Conservation (phyloP, 2,113 vertebrate species). For the Urocolius indicus region DNA sequence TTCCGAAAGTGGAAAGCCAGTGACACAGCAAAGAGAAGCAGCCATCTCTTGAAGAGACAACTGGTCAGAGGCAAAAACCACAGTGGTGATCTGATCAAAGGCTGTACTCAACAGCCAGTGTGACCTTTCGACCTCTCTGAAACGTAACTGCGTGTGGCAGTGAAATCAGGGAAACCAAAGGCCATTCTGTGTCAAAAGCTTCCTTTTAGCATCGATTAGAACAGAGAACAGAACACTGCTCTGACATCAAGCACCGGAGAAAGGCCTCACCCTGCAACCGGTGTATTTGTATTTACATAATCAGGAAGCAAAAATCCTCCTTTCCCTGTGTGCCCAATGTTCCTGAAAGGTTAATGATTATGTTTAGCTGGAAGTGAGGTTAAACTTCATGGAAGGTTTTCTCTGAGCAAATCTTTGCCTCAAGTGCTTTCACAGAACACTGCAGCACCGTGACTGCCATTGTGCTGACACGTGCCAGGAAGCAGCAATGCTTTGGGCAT, state of each 20-base stretch:
- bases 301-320: background rate
- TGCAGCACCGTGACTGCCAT: background rate
- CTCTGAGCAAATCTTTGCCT: background rate
- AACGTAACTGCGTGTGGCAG: background rate
- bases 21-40: background rate
- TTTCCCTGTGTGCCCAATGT: background rate
- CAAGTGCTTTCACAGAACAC: background rate
- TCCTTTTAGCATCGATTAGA: background rate
- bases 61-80: background rate
- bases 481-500: background rate
- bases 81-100: background rate
- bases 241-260: background rate
- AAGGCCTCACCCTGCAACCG: background rate
- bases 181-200: background rate
- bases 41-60: background rate
- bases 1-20: background rate
- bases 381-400: background rate
- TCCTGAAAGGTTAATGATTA: conserved; percentile 22
- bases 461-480: background rate
- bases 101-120: background rate
- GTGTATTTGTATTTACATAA: background rate
- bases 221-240: background rate
- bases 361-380: background rate
- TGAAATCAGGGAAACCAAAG: conserved; percentile 11
- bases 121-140: background rate